Evolutionary conservation across 1,140 invertebrate species (phyloP), one percentile per base, ranked within the genome.

Genomic region (Eriosoma lanigerum): DNA sequence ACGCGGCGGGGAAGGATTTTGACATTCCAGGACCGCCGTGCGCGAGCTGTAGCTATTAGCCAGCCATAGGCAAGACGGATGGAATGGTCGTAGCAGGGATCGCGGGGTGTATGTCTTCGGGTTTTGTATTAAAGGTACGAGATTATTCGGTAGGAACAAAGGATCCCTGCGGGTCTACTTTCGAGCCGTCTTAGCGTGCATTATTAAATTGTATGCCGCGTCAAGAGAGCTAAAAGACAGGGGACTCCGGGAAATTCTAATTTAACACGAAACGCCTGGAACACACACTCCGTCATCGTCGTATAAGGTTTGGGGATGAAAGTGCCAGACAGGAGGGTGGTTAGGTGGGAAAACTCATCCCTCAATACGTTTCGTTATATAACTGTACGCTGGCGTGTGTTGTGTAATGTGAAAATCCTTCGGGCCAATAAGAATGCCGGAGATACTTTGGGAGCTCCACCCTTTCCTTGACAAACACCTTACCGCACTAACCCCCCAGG

Each of bases 161-260:
- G 75, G 75, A 62, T 78, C 75, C 75, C 75, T 48, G 75, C 75
- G 75, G 54, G 75, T 78, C 56, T 78, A 60, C 75, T 78, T 78
- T 78, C 54, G 75, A 62, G 56, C 75, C 54, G 75, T 78, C 75
- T 78, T 78, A 78, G 75, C 75, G 75, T 78, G 75, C 75, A 78
- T 78, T 78, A 78, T 78, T 78, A 78, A 78, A 78, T 78, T 78
- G 75, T 62, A 38, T 13, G 54, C 56, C 75, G 75, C 75, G 75
- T 78, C 75, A 78, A 78, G 75, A 78, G 75, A 78, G 75, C 75
- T 62, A 78, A 78, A 78, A 78, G 75, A 78, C 75, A 48, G 75
- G 54, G 54, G 32, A 52, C 72, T 75, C 52, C 32, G 72, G 73
- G 75, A 78, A 78, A 78, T 78, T 78, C 75, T 78, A 78, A 78